These are phyloP conservation scores for Upupa epops DNA, from an alignment of 2,113 vertebrate species.

Conservation along the genomic window DNA sequence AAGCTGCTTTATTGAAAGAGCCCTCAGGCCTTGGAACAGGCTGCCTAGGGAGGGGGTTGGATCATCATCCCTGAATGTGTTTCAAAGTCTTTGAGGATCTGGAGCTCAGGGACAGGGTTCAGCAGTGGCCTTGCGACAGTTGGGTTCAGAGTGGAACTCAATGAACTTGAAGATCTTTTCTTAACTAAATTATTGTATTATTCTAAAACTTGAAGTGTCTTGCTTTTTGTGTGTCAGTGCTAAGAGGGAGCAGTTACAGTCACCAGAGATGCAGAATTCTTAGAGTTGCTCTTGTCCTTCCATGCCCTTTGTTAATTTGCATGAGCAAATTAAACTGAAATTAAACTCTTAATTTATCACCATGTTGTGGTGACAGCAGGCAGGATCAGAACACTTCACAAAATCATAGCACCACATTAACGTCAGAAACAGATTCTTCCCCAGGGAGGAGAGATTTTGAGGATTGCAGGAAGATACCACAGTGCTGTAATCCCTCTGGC, in stretches of 20 bases:
- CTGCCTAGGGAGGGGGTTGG: no score
- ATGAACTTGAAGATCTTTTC: no score
- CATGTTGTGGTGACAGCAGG: slow-evolving; percentile 21
- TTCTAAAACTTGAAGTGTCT: not conserved
- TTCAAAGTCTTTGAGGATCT: no score
- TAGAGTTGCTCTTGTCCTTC: slow-evolving; percentile 3
- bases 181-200: no score
- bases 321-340: slow-evolving; percentile 11
- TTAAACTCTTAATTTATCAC: slow-evolving; percentile 36
- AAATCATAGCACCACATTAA: slow-evolving; percentile 34
- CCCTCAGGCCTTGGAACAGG: no score
- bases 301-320: not conserved
- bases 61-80: no score
- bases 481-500: not conserved
- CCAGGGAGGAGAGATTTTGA: slow-evolving; percentile 15
- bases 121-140: no score
- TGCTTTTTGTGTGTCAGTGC: not conserved
- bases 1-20: no score
- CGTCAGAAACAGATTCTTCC: slow-evolving; percentile 50
- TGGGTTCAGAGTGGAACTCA: no score
- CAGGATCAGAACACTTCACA: slow-evolving; percentile 31
- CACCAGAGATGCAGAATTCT: not conserved
- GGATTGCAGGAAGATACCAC: slow-evolving; percentile 32
- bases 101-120: no score
- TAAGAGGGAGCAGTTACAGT: not conserved